These are phyloP conservation scores for Liasis olivaceus DNA, from an alignment of 2,797 vertebrate genomes.

Conservation along the genomic window DNA sequence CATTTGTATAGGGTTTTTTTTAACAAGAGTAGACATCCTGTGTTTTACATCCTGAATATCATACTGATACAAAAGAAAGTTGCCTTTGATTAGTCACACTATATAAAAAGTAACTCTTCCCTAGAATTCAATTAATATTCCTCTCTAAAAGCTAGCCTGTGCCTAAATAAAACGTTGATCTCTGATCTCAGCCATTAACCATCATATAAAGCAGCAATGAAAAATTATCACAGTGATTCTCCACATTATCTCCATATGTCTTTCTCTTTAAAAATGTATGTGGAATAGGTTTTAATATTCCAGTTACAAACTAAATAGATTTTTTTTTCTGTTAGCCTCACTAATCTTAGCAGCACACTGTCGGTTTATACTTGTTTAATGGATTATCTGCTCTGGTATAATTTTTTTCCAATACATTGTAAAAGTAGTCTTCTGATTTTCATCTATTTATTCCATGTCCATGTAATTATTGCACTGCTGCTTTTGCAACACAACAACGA, in stretches of 20 bases:
- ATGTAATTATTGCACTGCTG: background rate
- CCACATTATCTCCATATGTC: conserved; percentile 2
- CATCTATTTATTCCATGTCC: conserved; percentile 48
- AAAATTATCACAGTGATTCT: background rate
- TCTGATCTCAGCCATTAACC: background rate
- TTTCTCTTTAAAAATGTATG: conserved; percentile 55
- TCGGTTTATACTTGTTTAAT: conserved; percentile 44
- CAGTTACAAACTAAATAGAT: conserved; percentile 53
- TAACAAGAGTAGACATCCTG: background rate
- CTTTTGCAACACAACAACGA: conserved; percentile 29
- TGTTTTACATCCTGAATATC: background rate
- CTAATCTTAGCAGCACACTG: conserved; percentile 50
- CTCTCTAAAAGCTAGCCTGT: background rate
- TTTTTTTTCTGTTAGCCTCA: conserved; percentile 28
- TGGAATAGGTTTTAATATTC: conserved; percentile 57
- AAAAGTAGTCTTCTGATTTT: conserved; percentile 9
- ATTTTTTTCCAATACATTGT: conserved; percentile 50
- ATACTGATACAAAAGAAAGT: background rate
- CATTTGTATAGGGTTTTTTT: background rate
- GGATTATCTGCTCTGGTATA: conserved; percentile 49
- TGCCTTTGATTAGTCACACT: conserved; percentile 5
- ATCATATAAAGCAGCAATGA: conserved; percentile 1
- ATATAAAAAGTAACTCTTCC: conserved; percentile 2
- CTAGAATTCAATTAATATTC: background rate
- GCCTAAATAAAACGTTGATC: conserved; percentile 5